Base-by-base conservation (phyloP, 2,797 vertebrate species). In the Hippopotamyrus pictus region DNA sequence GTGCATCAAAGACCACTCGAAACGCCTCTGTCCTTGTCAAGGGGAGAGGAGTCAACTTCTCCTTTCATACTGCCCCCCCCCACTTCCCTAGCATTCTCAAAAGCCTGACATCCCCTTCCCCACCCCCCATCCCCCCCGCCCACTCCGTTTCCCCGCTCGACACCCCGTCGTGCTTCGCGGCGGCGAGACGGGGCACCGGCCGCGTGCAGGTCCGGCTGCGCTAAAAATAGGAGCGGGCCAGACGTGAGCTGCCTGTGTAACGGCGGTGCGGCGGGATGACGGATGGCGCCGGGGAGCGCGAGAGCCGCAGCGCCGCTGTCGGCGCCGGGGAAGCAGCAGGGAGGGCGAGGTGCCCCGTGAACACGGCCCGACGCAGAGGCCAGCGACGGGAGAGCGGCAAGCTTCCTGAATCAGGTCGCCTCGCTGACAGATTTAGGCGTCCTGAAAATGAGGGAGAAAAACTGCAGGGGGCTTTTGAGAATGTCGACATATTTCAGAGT, bases 191-290 rank as follows among this genome's bases (percentile, higher is more conserved):
- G n/a, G 73, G 8, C n/a, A 84, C 44, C 8, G 87, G 79, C 87
- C 87, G 19, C 0, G 6, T 53, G 82, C 88, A 54, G 48, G 89
- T 90, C 88, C 84, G 88, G 65, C 83, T 17, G 25, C 14, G 88
- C 88, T 90, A 88, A 90, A 88, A 90, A 88, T 85, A 89, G 48
- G 29, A 79, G 69, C 33, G 6, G 37, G 37, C 87, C 22, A n/a
- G 37, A 88, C 37, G 89, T 90, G 89, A 88, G 89, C 79, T n/a
- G 88, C 89, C 82, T 88, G 48, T 76, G 19, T 76, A 82, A 83
- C 41, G 7, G 46, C 44, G 3, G 79, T 46, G 44, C 9, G n/a
- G 41, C 44, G 83, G 44, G 46, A 85, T 50, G 83, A 50, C 48
- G 44, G 83, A 50, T 54, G 29, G 65, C 2, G 76, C 62, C 9